These are phyloP conservation scores for Pseudopipra pipra DNA, from an alignment of 2,113 vertebrate genomes.

Conservation along the genomic window DNA sequence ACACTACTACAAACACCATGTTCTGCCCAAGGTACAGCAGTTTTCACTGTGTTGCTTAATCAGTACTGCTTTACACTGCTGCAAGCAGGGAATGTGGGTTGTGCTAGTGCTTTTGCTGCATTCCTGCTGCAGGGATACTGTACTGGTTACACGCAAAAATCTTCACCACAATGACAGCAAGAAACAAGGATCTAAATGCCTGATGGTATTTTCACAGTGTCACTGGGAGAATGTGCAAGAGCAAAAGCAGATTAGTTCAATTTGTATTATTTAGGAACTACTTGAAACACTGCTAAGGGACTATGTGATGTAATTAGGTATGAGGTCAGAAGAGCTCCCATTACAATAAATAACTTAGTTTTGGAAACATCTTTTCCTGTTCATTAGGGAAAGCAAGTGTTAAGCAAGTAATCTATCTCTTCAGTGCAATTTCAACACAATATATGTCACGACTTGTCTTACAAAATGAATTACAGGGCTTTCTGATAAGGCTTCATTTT, in stretches of 20 bases:
- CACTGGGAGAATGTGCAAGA: neutral
- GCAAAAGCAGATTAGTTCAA: neutral
- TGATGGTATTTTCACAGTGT: neutral
- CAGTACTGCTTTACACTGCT: neutral
- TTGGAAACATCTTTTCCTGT: slow-evolving; percentile 1
- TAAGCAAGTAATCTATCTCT: slow-evolving; percentile 30
- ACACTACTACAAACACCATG: neutral
- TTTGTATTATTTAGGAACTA: neutral
- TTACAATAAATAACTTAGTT: neutral
- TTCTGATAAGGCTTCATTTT: slow-evolving; percentile 52
- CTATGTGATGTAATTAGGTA: neutral
- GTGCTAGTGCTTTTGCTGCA: slow-evolving; percentile 29
- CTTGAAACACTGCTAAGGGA: neutral
- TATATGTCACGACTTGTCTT: slow-evolving; percentile 37
- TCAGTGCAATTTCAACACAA: slow-evolving; percentile 13
- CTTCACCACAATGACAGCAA: neutral
- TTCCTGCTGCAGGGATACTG: slow-evolving; percentile 6
- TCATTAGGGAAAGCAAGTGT: slow-evolving; percentile 34
- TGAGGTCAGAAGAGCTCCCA: slow-evolving; percentile 18
- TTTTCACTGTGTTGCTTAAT: neutral
- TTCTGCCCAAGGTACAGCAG: fast-evolving
- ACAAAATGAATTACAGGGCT: slow-evolving; percentile 30
- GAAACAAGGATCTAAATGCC: neutral
- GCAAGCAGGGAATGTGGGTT: neutral
- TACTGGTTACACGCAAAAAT: fast-evolving